These are phyloP conservation scores for Chamaetylas fuelleborni DNA, from an alignment of 2,113 vertebrate species.

Conservation along the genomic window DNA sequence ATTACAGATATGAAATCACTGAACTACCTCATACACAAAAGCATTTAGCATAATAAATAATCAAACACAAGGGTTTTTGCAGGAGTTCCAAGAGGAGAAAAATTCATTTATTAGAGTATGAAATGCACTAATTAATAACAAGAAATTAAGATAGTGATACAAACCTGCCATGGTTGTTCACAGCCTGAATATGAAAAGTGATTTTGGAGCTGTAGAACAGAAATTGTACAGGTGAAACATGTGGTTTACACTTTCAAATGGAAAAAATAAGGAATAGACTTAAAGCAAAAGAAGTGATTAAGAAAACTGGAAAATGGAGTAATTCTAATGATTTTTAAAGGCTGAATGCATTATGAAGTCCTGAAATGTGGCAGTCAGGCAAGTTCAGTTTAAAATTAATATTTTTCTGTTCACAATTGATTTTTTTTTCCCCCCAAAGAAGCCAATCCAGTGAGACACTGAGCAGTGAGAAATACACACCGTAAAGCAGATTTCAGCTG, in stretches of 20 bases:
- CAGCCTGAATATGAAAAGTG: conserved; percentile 89
- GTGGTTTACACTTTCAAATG: neutral
- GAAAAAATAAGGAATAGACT: neutral
- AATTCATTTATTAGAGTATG: neutral
- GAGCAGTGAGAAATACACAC: conserved; percentile 60
- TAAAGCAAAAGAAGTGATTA: neutral
- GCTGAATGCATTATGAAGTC: neutral
- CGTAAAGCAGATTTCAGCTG: conserved; percentile 80
- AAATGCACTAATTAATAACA: neutral
- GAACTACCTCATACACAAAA: neutral
- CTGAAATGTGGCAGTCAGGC: neutral
- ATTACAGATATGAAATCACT: neutral
- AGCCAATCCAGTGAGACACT: neutral
- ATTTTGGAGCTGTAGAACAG: conserved; percentile 80
- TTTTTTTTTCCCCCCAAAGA: neutral
- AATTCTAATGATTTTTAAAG: neutral
- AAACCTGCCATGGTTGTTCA: conserved; percentile 90
- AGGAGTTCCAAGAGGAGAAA: neutral
- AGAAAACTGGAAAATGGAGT: neutral
- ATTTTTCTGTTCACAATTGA: neutral
- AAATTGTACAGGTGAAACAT: neutral
- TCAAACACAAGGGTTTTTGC: neutral
- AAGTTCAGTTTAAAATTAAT: neutral
- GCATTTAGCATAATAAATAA: neutral
- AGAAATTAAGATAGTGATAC: neutral